phyloP scores from a whole-genome alignment of 2,888 invertebrate genomes.

The Eucera pruinosa region DNA sequence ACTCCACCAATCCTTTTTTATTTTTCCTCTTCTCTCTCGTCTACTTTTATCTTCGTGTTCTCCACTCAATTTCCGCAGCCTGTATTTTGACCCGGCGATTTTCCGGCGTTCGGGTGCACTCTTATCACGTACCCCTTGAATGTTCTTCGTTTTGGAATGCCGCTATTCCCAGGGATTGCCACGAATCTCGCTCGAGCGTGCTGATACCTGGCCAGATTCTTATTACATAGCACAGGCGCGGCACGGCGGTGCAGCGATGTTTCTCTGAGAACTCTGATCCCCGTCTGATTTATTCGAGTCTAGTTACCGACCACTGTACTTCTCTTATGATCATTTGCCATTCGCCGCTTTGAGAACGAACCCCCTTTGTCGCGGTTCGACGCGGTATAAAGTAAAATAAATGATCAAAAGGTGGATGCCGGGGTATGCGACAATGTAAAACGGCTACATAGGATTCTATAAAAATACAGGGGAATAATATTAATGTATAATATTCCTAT shows the following conservation, averaged over 20 bases:
- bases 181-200: slow-evolving; percentile 13
- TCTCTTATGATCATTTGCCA: background rate
- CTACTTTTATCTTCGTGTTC: slow-evolving; percentile 28
- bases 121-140: slow-evolving; percentile 39
- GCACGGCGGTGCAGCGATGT: too few relatives aligned
- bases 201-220: slow-evolving; percentile 30
- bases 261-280: background rate
- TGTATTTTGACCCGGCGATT: slow-evolving; percentile 35
- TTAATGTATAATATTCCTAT: too few relatives aligned
- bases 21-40: background rate
- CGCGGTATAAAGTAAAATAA: too few relatives aligned
- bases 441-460: too few relatives aligned
- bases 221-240: too few relatives aligned
- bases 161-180: slow-evolving; percentile 22
- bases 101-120: slow-evolving; percentile 7
- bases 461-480: too few relatives aligned
- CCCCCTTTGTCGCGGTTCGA: too few relatives aligned
- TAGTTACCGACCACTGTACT: background rate
- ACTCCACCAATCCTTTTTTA: too few relatives aligned
- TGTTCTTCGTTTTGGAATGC: slow-evolving; percentile 25
- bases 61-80: slow-evolving; percentile 39
- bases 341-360: background rate
- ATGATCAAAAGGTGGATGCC: too few relatives aligned
- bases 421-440: too few relatives aligned
- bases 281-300: slow-evolving; percentile 14